phyloP scores from a whole-genome alignment of 1,140 invertebrate genomes.

The Oscheius sp. region DNA sequence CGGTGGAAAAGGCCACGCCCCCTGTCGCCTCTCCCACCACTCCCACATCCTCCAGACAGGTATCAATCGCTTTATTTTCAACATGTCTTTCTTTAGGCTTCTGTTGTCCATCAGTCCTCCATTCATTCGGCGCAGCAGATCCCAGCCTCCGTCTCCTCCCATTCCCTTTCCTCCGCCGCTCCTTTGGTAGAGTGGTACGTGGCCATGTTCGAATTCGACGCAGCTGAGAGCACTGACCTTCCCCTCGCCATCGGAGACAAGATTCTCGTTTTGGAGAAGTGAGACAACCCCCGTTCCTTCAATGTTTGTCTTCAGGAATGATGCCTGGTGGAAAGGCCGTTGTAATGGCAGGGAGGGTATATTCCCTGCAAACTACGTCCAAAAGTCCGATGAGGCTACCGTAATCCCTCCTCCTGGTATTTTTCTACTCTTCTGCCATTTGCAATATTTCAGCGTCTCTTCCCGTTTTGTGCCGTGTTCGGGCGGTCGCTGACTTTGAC shows the following conservation, averaged over 20 bases:
- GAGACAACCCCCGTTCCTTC: conserved; percentile 59
- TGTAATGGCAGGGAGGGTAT: conserved; percentile 81
- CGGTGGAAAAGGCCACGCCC: conserved; percentile 10
- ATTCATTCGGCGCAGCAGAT: too few species aligned
- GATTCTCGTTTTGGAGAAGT: conserved; percentile 79
- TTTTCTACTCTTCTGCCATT: background rate
- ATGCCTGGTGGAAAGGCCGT: conserved; percentile 96
- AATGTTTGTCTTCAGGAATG: conserved; percentile 59
- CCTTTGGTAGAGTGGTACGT: conserved; percentile 47
- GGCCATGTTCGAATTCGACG: conserved; percentile 69
- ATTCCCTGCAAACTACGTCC: conserved; percentile 74
- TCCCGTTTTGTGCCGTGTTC: conserved; percentile 11
- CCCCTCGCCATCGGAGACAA: conserved; percentile 85
- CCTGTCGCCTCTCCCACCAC: background rate
- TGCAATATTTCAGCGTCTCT: too few species aligned
- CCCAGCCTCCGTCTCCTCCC: too few species aligned
- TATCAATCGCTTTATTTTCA: too few species aligned
- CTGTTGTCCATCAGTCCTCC: too few species aligned
- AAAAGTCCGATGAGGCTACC: conserved; percentile 19
- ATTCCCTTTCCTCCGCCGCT: conserved; percentile 10
- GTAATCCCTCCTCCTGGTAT: background rate
- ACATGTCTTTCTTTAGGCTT: too few species aligned
- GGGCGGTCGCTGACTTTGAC: conserved; percentile 47
- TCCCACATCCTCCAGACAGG: background rate
- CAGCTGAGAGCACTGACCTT: conserved; percentile 83